Evolutionary conservation across 1,140 invertebrate species (phyloP).

Genomic region (silkworm (Bombyx mori)): ASM3026992v2 NC_085123.1:801001-801500

Average conservation of each 20-base stretch:
- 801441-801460: too few species aligned
- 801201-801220: constrained; percentile 72
- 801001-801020: too few species aligned
- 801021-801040: too few species aligned
- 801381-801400: too few species aligned
- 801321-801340: constrained; percentile 70
- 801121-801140: constrained; percentile 41
- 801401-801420: too few species aligned
- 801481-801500: too few species aligned
- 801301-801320: constrained; percentile 83
- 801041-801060: too few species aligned
- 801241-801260: constrained; percentile 80
- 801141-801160: constrained; percentile 18
- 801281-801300: constrained; percentile 79
- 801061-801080: too few species aligned
- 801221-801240: constrained; percentile 91
- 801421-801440: too few species aligned
- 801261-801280: constrained; percentile 90
- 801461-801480: too few species aligned
- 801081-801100: neutral
- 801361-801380: too few species aligned
- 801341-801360: neutral
- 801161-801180: constrained; percentile 6
- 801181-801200: constrained; percentile 15
- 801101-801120: constrained; percentile 23